A percentile compares a stretch with the other conserved stretches of the same genome.
Evolutionary conservation across 2,797 vertebrate species (phyloP).

Genomic region (Tarsius wallacei): DNA sequence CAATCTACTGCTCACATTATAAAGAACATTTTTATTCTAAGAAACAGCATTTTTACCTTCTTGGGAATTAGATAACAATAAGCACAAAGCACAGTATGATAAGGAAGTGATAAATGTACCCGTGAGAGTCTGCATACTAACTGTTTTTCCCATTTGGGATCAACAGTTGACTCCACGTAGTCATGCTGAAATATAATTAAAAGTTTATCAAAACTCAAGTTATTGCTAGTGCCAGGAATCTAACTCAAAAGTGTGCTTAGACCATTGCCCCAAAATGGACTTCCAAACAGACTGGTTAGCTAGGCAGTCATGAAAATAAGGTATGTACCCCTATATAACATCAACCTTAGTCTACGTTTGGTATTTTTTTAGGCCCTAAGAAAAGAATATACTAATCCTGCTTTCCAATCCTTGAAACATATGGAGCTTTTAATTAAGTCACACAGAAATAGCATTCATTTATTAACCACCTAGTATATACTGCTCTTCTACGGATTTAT

Average conservation of each 20-base stretch:
- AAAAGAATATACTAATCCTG: background rate
- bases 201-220: slow-evolving; percentile 66
- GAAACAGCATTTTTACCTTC: slow-evolving; percentile 66
- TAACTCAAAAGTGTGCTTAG: background rate
- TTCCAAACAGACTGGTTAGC: background rate
- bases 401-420: background rate
- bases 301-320: slow-evolving; percentile 13
- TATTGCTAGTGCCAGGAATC: slow-evolving; percentile 1
- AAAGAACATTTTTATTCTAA: slow-evolving; percentile 79
- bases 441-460: background rate
- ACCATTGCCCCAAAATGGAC: background rate
- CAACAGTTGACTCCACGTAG: slow-evolving; percentile 59
- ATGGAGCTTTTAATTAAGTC: background rate
- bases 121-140: slow-evolving; percentile 45
- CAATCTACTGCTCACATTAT: slow-evolving; percentile 47
- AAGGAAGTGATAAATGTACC: slow-evolving; percentile 75
- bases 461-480: background rate
- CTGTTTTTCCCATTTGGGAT: slow-evolving; percentile 63
- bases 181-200: slow-evolving; percentile 73
- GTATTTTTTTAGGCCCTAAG: background rate
- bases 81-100: slow-evolving; percentile 18
- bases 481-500: background rate
- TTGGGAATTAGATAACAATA: slow-evolving; percentile 66
- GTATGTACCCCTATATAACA: background rate
- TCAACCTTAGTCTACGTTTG: background rate